These are phyloP conservation scores for Lepisosteus osseus DNA, from an alignment of 2,113 vertebrate species.

Conservation along the genomic window DNA sequence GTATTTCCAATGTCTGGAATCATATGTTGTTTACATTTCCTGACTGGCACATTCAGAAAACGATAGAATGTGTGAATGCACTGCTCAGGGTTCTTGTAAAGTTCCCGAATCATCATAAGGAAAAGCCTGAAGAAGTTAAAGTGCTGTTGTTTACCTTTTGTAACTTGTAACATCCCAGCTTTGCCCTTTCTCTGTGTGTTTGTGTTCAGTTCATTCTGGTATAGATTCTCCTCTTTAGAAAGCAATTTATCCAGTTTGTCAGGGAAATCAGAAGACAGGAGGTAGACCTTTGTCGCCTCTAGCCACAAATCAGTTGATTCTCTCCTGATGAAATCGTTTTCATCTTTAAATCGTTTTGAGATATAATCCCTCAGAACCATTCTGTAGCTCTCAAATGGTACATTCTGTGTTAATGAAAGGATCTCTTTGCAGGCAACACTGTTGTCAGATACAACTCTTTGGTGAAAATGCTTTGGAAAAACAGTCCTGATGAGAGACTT, in stretches of 20 bases:
- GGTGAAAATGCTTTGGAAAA: constrained; percentile 73
- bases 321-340: constrained; percentile 46
- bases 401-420: constrained; percentile 36
- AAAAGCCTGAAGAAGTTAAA: constrained; percentile 72
- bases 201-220: constrained; percentile 47
- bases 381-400: constrained; percentile 41
- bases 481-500: constrained; percentile 51
- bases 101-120: constrained; percentile 57
- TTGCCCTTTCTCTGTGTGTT: constrained; percentile 27
- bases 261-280: constrained; percentile 60
- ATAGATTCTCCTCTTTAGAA: constrained; percentile 57
- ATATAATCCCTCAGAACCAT: constrained; percentile 56
- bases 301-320: constrained; percentile 73
- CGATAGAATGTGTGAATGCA: constrained; percentile 67
- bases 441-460: constrained; percentile 65
- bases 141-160: constrained; percentile 39
- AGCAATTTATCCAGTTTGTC: constrained; percentile 63
- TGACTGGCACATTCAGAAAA: constrained; percentile 71
- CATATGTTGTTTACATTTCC: constrained; percentile 50
- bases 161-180: constrained; percentile 65
- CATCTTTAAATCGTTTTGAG: constrained; percentile 41
- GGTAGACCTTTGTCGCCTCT: constrained; percentile 53
- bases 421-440: constrained; percentile 57
- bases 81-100: constrained; percentile 57
- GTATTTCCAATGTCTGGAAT: constrained; percentile 67